These are phyloP conservation scores for Doryteuthis pealeii DNA, from an alignment of 1,140 invertebrate genomes.

Conservation along the genomic window DNA sequence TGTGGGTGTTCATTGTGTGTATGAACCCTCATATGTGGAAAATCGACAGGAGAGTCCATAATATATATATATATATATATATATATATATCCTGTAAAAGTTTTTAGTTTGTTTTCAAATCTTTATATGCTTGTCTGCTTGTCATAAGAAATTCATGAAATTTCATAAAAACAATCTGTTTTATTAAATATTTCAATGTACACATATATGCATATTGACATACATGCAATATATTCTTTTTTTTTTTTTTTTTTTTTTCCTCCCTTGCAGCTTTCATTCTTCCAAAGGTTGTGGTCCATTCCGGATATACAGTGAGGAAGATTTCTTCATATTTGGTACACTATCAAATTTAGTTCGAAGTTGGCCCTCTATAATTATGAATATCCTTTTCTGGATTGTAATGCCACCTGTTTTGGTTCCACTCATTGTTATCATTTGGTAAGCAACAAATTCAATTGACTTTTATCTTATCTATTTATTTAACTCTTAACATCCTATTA, in stretches of 20 bases:
- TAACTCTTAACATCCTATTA: no score
- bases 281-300: slow-evolving; percentile 84
- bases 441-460: slow-evolving; percentile 24
- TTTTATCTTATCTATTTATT: no score
- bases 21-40: no score
- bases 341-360: slow-evolving; percentile 66
- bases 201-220: background rate
- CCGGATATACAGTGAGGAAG: slow-evolving; percentile 65
- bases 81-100: no score
- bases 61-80: no score
- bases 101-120: background rate
- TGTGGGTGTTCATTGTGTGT: no score
- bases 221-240: background rate
- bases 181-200: no score
- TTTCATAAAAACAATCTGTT: no score
- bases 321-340: slow-evolving; percentile 70
- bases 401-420: slow-evolving; percentile 62
- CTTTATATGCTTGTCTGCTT: background rate
- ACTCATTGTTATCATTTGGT: slow-evolving; percentile 50
- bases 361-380: slow-evolving; percentile 31
- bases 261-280: slow-evolving; percentile 66
- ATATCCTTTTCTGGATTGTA: slow-evolving; percentile 24
- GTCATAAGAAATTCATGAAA: no score
- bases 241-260: slow-evolving; percentile 17
- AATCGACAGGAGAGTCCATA: no score